A percentile compares a stretch with the other conserved stretches of the same genome.
phyloP scores from a whole-genome alignment of 2,888 invertebrate species.

The Colostygia pectinataria region DNA sequence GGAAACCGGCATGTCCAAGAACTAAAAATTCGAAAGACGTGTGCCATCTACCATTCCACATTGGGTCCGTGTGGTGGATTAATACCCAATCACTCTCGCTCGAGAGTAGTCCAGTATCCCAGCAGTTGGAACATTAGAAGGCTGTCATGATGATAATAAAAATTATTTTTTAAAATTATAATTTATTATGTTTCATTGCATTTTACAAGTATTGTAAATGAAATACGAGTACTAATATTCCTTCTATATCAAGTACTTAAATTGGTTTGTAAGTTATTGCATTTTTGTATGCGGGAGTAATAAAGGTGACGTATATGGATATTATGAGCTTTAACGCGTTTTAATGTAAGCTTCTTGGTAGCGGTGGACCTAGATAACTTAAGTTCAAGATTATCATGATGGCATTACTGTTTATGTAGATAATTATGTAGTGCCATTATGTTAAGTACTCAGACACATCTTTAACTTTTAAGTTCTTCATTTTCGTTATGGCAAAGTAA shows the following conservation, averaged over 20 bases:
- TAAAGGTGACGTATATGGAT: conserved; percentile 66
- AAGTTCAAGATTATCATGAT: conserved; percentile 3
- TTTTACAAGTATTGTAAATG: neutral
- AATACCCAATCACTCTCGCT: no score
- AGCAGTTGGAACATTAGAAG: no score
- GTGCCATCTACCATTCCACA: no score
- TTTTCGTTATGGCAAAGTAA: no score
- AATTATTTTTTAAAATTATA: no score
- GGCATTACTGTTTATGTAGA: neutral
- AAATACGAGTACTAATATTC: neutral
- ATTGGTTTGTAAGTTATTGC: conserved; percentile 56
- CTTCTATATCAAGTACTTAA: conserved; percentile 22
- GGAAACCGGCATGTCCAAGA: no score
- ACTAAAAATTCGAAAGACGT: no score
- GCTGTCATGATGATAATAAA: no score
- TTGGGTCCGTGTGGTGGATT: no score
- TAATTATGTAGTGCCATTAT: neutral
- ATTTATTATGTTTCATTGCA: neutral
- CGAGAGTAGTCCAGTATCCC: no score
- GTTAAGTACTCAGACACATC: neutral
- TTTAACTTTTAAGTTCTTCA: no score
- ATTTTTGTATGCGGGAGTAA: conserved; percentile 64
- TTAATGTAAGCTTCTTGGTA: conserved; percentile 19
- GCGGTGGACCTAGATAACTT: neutral
- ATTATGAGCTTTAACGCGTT: conserved; percentile 31